Evolutionary conservation across 2,888 invertebrate genomes (phyloP).

Genomic region (Muscina levida): DNA sequence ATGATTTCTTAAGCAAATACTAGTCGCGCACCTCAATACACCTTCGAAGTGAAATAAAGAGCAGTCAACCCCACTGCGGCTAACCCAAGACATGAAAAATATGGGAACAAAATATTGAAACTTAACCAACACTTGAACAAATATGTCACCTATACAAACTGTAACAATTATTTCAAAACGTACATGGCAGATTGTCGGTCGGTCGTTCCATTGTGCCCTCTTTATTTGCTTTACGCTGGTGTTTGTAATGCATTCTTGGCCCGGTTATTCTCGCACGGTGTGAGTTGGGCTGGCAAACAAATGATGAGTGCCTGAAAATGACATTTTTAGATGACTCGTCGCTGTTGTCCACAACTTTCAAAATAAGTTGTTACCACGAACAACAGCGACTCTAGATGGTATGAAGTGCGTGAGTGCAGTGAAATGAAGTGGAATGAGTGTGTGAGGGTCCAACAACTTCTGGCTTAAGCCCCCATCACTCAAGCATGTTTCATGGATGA

Average conservation of each 20-base stretch:
- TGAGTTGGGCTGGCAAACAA: slow-evolving; percentile 28
- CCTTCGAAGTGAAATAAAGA: not conserved
- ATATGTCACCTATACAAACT: slow-evolving; percentile 75
- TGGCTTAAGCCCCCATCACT: slow-evolving; percentile 63
- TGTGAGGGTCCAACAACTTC: slow-evolving; percentile 47
- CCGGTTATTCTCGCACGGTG: not conserved
- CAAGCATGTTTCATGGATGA: slow-evolving; percentile 54
- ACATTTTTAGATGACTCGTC: slow-evolving; percentile 60
- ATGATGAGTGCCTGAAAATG: slow-evolving; percentile 61
- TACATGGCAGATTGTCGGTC: slow-evolving; percentile 74
- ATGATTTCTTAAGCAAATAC: slow-evolving; percentile 5
- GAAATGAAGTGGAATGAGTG: too few species aligned
- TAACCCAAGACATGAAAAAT: slow-evolving; percentile 48
- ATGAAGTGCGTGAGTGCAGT: too few species aligned
- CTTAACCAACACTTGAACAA: slow-evolving; percentile 54
- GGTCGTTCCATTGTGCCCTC: slow-evolving; percentile 57
- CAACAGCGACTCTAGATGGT: too few species aligned
- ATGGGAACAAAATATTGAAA: slow-evolving; percentile 13
- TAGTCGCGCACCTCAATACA: not conserved
- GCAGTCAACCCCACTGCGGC: not conserved
- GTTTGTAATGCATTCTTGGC: slow-evolving; percentile 17
- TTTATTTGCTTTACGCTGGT: slow-evolving; percentile 25
- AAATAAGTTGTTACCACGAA: slow-evolving; percentile 47
- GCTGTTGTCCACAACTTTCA: slow-evolving; percentile 23
- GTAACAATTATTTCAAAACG: slow-evolving; percentile 75